Conservation (phyloP, 2,888 invertebrate species). For the Lepidonotus clava region DNA sequence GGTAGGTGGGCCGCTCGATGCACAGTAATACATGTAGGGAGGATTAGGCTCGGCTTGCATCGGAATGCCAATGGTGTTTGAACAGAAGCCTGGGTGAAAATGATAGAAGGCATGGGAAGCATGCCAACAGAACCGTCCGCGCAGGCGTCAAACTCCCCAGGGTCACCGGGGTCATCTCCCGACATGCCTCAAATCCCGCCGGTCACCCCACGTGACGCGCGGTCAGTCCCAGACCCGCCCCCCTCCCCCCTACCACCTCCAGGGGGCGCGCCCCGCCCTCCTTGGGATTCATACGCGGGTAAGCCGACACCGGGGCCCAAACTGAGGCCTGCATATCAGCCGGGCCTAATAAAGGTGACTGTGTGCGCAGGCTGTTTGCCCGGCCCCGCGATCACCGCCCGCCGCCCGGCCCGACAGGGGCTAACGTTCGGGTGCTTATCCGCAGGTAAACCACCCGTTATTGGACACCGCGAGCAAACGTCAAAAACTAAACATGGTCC, state of each 20-base stretch:
- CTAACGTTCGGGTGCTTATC: constrained; percentile 41
- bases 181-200: neutral
- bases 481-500: neutral
- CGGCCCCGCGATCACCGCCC: neutral
- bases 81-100: too few relatives aligned
- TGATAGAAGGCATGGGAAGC: too few relatives aligned
- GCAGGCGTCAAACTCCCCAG: too few relatives aligned
- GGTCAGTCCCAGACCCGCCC: neutral
- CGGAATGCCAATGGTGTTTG: too few relatives aligned
- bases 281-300: neutral
- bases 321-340: constrained; percentile 36
- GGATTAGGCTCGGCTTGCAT: too few relatives aligned
- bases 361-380: constrained; percentile 34
- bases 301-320: constrained; percentile 9
- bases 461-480: neutral
- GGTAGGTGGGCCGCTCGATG: too few relatives aligned
- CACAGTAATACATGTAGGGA: too few relatives aligned
- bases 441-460: neutral
- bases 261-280: neutral
- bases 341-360: neutral
- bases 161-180: neutral
- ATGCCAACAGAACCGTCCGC: too few relatives aligned
- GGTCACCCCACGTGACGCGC: too few relatives aligned
- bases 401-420: neutral
- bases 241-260: neutral